Conservation (phyloP, 2,797 vertebrate genomes). For the Chelidonichthys spinosus region DNA sequence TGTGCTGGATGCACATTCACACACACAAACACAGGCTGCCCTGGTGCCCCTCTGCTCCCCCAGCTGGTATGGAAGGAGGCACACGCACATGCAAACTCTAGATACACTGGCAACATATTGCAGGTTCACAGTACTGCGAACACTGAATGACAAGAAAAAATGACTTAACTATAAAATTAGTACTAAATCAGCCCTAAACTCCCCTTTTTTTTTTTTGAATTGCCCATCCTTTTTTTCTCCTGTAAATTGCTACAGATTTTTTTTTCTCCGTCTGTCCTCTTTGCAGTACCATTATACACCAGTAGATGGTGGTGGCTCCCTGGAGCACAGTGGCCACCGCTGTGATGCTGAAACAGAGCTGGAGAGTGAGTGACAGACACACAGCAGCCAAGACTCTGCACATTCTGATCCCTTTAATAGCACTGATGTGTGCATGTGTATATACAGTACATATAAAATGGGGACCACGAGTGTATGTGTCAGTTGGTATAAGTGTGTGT, state of each 20-base stretch:
- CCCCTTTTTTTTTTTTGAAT: neutral
- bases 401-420: slow-evolving; percentile 55
- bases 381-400: slow-evolving; percentile 55
- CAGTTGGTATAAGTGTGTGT: slow-evolving; percentile 26
- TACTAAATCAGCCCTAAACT: neutral
- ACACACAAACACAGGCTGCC: slow-evolving; percentile 32
- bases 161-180: neutral
- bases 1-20: slow-evolving; percentile 49
- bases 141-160: neutral
- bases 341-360: slow-evolving; percentile 57
- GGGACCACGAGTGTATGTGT: slow-evolving; percentile 27
- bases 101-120: neutral
- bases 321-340: slow-evolving; percentile 68
- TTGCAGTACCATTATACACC: slow-evolving; percentile 70
- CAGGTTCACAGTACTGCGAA: slow-evolving; percentile 9
- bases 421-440: slow-evolving; percentile 23
- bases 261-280: neutral
- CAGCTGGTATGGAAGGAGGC: slow-evolving; percentile 75
- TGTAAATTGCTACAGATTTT: neutral
- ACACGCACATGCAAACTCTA: slow-evolving; percentile 16
- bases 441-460: slow-evolving; percentile 5
- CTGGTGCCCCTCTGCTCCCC: slow-evolving; percentile 71
- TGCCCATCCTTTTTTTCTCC: neutral
- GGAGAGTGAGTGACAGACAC: slow-evolving; percentile 60
- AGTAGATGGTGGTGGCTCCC: slow-evolving; percentile 84